Base-by-base conservation (phyloP, 2,888 invertebrate species). In the Alsophila aescularia region DNA sequence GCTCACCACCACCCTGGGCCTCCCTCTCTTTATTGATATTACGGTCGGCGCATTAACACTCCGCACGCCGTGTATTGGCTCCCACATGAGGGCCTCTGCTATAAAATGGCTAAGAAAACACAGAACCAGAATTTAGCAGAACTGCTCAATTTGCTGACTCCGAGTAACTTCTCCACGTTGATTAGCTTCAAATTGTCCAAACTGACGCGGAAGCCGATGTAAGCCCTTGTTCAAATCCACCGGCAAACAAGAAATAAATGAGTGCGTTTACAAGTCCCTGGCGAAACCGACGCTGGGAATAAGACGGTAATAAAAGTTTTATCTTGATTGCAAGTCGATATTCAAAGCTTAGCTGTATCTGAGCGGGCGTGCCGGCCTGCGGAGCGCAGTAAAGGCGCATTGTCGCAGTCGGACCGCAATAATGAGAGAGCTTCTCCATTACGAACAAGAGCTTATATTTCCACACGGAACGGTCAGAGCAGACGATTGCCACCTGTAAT, bases 401-500 rank as follows among this genome's bases (percentile, higher is more conserved):
- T 77, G 75, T 76, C 70, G 75, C 68, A 74, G 60, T 64, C 64
- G 71, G 77, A 75, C 73, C 70, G 71, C 81, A 78, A 81, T 90
- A 88, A 89, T 87, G 78, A 86, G 79, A 85, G 82, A 84, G 81
- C 73, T 75, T 70, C 74, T 77, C 78, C 71, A 77, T 86, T 83
- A 81, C 83, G 73, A 75, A 73, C 77, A 79, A 82, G 75, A 79
- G 84, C 80, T 79, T 82, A 84, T 83, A 85, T 79, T 80, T 84
- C 77, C 73, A 71, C 73, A 71, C 67, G 62, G 68, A 72, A 51
- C 67, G 79, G 81, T 74, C 81, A 77, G 68, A 66, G 67, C 72
- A 72, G 75, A 76, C 78, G 79, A 85, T 85, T 81, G 82, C 75
- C 72, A 82, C 69, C 87, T 87, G 83, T 90, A 90, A 90, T 90